phyloP scores from a whole-genome alignment of 2,797 vertebrate species.

The Brachyalestes nurse region DNA sequence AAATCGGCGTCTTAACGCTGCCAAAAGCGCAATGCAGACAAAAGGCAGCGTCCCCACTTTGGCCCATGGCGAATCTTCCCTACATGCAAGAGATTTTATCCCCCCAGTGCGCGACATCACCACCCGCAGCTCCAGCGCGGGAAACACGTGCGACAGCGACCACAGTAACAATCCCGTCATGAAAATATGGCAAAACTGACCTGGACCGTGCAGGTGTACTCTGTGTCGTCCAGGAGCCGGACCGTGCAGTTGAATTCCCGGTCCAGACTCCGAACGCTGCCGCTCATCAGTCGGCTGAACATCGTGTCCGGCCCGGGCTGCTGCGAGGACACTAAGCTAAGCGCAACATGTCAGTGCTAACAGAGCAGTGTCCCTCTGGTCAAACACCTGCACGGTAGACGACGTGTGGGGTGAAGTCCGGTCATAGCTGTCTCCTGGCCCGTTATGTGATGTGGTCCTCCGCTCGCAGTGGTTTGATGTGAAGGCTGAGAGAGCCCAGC shows the following conservation, averaged over 20 bases:
- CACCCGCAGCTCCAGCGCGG: slow-evolving; percentile 1
- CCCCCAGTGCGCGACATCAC: slow-evolving; percentile 36
- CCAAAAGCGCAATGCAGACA: not conserved
- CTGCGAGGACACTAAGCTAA: slow-evolving; percentile 35
- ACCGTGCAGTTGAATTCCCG: slow-evolving; percentile 96
- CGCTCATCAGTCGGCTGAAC: slow-evolving; percentile 97
- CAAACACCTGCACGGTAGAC: slow-evolving; percentile 30
- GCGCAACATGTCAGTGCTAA: slow-evolving; percentile 51
- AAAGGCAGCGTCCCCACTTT: not conserved
- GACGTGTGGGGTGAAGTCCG: slow-evolving; percentile 31
- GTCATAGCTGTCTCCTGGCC: slow-evolving; percentile 29
- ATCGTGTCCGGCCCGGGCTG: slow-evolving; percentile 71
- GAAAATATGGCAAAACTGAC: slow-evolving; percentile 74
- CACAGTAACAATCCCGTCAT: not conserved
- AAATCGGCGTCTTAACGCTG: not conserved
- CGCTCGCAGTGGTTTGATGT: slow-evolving; percentile 38
- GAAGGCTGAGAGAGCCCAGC: slow-evolving; percentile 36
- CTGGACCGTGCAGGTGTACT: slow-evolving; percentile 98
- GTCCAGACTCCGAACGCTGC: slow-evolving; percentile 96
- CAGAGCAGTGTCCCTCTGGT: slow-evolving; percentile 2
- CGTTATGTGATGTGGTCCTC: slow-evolving; percentile 38
- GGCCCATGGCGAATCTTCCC: not conserved
- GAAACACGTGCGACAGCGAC: slow-evolving; percentile 34
- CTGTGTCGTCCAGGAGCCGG: slow-evolving; percentile 95
- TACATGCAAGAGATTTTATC: slow-evolving; percentile 8